These are phyloP conservation scores for Eristalis arbustorum DNA, from an alignment of 2,888 invertebrate species.

Conservation along the genomic window DNA sequence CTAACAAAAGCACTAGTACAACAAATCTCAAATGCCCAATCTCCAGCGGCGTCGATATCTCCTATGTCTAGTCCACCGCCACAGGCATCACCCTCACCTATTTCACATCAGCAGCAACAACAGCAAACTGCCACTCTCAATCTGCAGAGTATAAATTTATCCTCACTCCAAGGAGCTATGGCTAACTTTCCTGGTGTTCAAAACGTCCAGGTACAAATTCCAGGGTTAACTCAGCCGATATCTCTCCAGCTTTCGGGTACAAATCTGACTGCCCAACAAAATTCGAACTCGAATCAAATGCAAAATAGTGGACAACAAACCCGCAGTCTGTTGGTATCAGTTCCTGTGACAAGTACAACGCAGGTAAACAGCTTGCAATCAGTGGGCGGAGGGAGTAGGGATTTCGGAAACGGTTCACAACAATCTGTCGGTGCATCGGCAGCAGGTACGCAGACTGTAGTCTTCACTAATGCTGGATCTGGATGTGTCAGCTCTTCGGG, in stretches of 20 bases:
- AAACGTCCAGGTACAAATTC: slow-evolving; percentile 91
- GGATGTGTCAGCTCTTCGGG: slow-evolving; percentile 46
- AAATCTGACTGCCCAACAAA: slow-evolving; percentile 79
- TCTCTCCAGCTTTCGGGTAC: slow-evolving; percentile 88
- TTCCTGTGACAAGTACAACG: slow-evolving; percentile 81
- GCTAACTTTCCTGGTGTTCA: slow-evolving; percentile 85
- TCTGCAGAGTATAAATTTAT: slow-evolving; percentile 87
- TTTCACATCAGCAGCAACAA: slow-evolving; percentile 73
- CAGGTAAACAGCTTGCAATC: slow-evolving; percentile 78
- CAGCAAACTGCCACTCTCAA: slow-evolving; percentile 81
- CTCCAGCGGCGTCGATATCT: slow-evolving; percentile 81
- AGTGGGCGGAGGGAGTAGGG: slow-evolving; percentile 81
- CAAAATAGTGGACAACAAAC: slow-evolving; percentile 71
- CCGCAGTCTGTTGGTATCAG: slow-evolving; percentile 85
- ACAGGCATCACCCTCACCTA: slow-evolving; percentile 78
- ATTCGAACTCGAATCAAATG: slow-evolving; percentile 47
- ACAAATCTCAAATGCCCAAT: slow-evolving; percentile 74
- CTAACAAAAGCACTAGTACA: slow-evolving; percentile 77
- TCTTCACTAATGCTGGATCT: slow-evolving; percentile 76
- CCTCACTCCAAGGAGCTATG: slow-evolving; percentile 84
- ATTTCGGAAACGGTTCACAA: slow-evolving; percentile 82
- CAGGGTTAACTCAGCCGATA: slow-evolving; percentile 92
- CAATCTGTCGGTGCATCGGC: slow-evolving; percentile 75
- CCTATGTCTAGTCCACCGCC: slow-evolving; percentile 84
- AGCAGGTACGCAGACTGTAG: slow-evolving; percentile 79